A percentile compares a stretch with the other conserved stretches of the same genome.
Evolutionary conservation across 2,888 invertebrate species (phyloP).

Genomic region (Cotesia congregata): DNA sequence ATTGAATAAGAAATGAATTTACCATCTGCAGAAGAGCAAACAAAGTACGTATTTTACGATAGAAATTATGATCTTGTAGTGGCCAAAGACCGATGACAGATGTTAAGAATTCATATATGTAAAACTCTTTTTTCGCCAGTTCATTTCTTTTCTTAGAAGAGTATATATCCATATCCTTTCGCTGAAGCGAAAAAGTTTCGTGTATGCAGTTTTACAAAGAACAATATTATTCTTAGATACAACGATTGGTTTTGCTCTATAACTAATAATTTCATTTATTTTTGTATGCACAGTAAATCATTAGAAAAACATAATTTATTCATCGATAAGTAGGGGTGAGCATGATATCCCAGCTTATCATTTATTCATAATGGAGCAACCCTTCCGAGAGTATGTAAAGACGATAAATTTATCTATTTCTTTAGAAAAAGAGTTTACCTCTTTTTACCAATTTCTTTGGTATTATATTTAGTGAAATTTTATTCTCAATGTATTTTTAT

Average conservation of each 20-base stretch:
- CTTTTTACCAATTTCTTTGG: not conserved
- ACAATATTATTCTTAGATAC: not conserved
- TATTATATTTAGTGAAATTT: not conserved
- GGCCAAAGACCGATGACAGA: not conserved
- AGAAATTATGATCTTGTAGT: not conserved
- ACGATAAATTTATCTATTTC: not conserved
- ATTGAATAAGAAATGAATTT: not conserved
- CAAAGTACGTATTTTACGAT: not conserved
- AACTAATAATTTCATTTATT: not conserved
- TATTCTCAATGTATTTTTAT: no score
- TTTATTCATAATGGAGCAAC: not conserved
- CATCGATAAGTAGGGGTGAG: not conserved
- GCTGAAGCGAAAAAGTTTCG: not conserved
- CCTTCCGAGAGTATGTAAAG: not conserved
- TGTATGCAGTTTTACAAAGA: not conserved
- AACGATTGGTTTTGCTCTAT: not conserved
- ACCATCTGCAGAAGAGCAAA: not conserved
- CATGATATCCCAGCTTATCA: not conserved
- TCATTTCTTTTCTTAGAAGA: not conserved
- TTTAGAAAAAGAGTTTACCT: not conserved
- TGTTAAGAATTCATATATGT: not conserved
- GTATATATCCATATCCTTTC: not conserved
- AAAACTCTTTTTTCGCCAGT: not conserved
- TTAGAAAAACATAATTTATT: not conserved
- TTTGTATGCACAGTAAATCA: not conserved